phyloP scores from a whole-genome alignment of 2,888 invertebrate species.

The Margaritifera margaritifera region DNA sequence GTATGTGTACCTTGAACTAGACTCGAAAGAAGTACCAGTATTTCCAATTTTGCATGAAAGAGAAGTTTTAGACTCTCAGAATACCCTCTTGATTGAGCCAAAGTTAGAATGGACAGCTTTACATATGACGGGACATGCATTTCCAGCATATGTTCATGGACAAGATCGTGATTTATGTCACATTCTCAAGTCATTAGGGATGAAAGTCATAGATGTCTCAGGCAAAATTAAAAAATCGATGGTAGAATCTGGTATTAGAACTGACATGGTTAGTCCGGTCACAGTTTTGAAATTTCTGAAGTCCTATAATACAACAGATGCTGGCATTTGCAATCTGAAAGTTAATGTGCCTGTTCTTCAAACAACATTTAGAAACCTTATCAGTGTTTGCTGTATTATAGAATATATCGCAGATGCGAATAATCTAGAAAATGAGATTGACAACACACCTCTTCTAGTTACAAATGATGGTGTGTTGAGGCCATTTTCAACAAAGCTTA shows the following conservation, averaged over 20 bases:
- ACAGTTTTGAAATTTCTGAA: conserved; percentile 14
- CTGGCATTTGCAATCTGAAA: not conserved
- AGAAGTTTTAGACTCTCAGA: not conserved
- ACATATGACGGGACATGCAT: not conserved
- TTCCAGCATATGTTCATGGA: not conserved
- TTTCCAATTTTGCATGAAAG: conserved; percentile 3
- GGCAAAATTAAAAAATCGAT: conserved; percentile 16
- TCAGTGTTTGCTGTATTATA: conserved; percentile 8
- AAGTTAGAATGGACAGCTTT: not conserved
- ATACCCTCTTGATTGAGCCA: too few relatives aligned
- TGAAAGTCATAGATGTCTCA: conserved; percentile 25
- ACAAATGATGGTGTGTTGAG: conserved; percentile 20
- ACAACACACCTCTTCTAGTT: conserved; percentile 33
- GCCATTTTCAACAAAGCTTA: conserved; percentile 4
- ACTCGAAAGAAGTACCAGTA: not conserved
- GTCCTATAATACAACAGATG: not conserved
- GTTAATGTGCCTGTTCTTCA: conserved; percentile 2
- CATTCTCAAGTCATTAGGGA: conserved; percentile 24
- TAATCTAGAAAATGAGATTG: conserved; percentile 11
- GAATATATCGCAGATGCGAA: conserved; percentile 15
- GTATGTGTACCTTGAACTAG: conserved; percentile 10
- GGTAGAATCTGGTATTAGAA: conserved; percentile 3
- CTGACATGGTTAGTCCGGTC: conserved; percentile 2
- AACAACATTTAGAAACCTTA: conserved; percentile 12
- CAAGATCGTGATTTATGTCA: not conserved